Percentiles rank a stretch among this genome's conserved stretches.
Evolutionary conservation across 2,113 vertebrate genomes (phyloP).

Genomic region (Gracilinanus agilis): DNA sequence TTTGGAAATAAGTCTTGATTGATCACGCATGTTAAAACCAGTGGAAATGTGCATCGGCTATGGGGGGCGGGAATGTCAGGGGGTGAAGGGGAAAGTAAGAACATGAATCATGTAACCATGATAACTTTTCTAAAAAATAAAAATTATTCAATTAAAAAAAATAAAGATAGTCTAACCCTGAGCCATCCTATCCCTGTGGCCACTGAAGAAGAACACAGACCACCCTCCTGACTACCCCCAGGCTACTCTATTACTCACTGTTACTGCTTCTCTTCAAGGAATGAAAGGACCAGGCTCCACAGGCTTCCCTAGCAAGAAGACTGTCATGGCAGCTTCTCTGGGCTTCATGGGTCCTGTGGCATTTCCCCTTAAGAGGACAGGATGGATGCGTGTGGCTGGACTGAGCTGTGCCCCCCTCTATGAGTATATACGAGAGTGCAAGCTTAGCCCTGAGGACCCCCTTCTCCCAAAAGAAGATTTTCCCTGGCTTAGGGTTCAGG

Average conservation of each 20-base stretch:
- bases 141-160: no score
- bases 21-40: no score
- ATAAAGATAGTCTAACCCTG: not conserved
- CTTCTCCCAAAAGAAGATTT: not conserved
- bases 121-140: no score
- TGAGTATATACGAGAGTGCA: not conserved
- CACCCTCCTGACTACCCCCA: not conserved
- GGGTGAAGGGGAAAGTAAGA: no score
- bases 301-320: not conserved
- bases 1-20: no score
- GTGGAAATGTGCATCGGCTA: no score
- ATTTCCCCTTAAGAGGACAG: not conserved
- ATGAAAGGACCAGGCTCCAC: not conserved
- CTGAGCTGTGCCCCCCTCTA: not conserved
- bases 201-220: not conserved
- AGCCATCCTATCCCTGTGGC: not conserved
- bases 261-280: not conserved
- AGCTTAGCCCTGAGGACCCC: not conserved
- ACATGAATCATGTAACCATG: no score
- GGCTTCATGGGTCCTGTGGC: not conserved
- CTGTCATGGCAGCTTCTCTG: not conserved
- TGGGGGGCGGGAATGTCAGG: no score
- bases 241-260: not conserved
- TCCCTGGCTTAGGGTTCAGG: not conserved
- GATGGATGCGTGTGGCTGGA: not conserved